phyloP scores from a whole-genome alignment of 2,797 vertebrate species.

The Liparis tanakae region DNA sequence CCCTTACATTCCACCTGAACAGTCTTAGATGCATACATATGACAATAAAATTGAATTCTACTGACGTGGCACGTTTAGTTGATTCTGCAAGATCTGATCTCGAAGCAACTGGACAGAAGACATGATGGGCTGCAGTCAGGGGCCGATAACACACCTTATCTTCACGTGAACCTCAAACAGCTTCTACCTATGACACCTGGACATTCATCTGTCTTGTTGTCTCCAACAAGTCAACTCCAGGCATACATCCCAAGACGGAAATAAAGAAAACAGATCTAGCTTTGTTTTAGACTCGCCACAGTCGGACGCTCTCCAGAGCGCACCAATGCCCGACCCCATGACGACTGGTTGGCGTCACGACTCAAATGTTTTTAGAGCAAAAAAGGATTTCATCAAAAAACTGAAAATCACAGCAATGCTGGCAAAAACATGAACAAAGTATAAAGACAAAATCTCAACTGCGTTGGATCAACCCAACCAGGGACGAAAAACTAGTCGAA shows the following conservation, averaged over 20 bases:
- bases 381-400: no score
- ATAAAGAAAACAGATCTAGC: neutral
- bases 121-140: neutral
- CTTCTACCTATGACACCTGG: neutral
- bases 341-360: no score
- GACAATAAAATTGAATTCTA: neutral
- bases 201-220: neutral
- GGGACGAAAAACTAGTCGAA: no score
- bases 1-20: no score
- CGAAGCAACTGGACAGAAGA: slow-evolving; percentile 1
- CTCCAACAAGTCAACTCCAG: neutral
- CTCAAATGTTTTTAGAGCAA: no score
- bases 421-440: no score
- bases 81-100: neutral
- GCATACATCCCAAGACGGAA: neutral
- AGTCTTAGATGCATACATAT: neutral
- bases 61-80: neutral
- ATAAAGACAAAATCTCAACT: no score
- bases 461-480: no score
- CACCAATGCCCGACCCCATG: no score
- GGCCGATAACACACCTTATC: neutral
- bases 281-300: neutral
- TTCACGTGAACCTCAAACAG: neutral
- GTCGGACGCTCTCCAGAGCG: no score
- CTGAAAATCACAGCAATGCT: no score